Conservation (phyloP, 2,888 invertebrate species). For the Lamellibrachia columna region DNA sequence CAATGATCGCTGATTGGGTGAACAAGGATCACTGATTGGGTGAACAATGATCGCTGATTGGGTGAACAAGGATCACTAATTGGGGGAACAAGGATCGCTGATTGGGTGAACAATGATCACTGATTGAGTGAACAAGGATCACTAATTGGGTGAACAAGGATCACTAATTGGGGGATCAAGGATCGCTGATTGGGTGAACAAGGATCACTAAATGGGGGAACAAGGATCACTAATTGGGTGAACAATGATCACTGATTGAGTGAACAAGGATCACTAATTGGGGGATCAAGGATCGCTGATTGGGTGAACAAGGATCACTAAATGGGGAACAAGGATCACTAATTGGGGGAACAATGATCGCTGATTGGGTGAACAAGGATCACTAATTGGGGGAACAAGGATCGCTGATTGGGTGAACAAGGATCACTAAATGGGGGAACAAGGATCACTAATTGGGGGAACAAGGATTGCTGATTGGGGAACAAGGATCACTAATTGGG, state of each 20-base stretch:
- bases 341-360: too few relatives aligned
- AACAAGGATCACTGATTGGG: background rate
- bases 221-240: background rate
- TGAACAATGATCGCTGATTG: background rate
- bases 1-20: background rate
- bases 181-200: background rate
- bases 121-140: background rate
- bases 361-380: too few relatives aligned
- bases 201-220: background rate
- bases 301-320: too few relatives aligned
- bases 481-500: background rate
- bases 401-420: too few relatives aligned
- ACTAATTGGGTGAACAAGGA: background rate
- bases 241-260: background rate
- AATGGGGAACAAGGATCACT: too few relatives aligned
- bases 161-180: background rate
- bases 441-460: background rate
- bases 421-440: background rate
- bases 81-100: background rate
- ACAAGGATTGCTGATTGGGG: background rate
- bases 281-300: too few relatives aligned
- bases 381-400: too few relatives aligned
- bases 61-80: background rate
- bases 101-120: background rate
- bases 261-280: background rate